Evolutionary conservation across 1,140 invertebrate species (phyloP).

Genomic region (Ostrea denselamellosa): DNA sequence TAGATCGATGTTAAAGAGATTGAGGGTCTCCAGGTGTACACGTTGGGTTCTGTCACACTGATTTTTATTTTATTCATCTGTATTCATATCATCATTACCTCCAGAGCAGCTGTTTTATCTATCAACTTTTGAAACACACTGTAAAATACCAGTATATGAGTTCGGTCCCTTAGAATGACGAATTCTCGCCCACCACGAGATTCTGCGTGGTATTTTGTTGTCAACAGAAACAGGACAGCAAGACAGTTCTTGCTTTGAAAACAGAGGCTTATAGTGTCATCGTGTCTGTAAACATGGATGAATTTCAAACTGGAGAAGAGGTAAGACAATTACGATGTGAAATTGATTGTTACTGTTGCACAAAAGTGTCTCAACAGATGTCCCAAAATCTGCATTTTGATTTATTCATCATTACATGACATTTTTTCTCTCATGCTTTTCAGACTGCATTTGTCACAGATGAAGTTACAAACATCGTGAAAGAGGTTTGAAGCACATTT

Average conservation of each 20-base stretch:
- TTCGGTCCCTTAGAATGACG: not conserved
- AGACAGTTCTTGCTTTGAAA: constrained; percentile 42
- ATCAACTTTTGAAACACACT: not conserved
- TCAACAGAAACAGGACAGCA: constrained; percentile 68
- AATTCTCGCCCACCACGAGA: constrained; percentile 52
- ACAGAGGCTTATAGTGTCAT: not conserved
- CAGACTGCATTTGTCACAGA: constrained; percentile 97
- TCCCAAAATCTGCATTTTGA: not conserved
- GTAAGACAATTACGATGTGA: constrained; percentile 47
- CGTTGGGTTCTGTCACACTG: too few relatives aligned
- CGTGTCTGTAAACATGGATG: constrained; percentile 67
- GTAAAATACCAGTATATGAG: not conserved
- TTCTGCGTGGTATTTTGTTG: constrained; percentile 69
- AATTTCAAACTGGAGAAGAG: constrained; percentile 75
- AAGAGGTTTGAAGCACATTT: constrained; percentile 84
- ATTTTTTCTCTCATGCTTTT: constrained; percentile 72
- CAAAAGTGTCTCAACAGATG: not conserved
- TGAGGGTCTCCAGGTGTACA: too few relatives aligned
- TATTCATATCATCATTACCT: too few relatives aligned
- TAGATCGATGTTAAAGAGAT: too few relatives aligned
- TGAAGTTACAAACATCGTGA: constrained; percentile 99
- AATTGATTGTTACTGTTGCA: not conserved
- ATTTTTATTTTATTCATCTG: too few relatives aligned
- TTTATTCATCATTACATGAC: not conserved
- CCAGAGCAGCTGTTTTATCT: too few relatives aligned